Evolutionary conservation across 2,113 vertebrate species (phyloP), one percentile per base, ranked within the genome.

Genomic region (Syngnathoides biaculeatus): DNA sequence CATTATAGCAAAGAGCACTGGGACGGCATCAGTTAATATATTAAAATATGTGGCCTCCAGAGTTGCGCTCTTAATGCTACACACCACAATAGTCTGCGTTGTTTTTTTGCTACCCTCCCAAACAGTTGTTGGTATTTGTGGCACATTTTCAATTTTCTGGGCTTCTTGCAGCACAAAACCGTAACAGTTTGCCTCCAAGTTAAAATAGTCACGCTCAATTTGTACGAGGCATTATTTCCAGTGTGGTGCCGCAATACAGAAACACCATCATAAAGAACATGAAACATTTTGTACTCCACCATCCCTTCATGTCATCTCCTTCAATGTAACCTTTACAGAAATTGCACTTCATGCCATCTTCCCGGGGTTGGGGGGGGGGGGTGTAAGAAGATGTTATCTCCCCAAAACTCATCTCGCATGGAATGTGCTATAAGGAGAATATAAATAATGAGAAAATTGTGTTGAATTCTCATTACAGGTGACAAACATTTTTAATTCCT

Each of bases 331-430:
- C 81, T 81, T 79, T 81, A 72, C 78, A 84, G 69, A 86, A 79
- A 84, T 83, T 86, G 81, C 74, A 78, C 80, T 85, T 83, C 75
- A 58, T 84, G 79, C 82, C 78, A 86, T 87, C 86, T 86, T 40
- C 77, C 86, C 81, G 67, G 78, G 68, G 76, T 15, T 78, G 71
- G 42, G 14, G 12, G 30, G 38, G 9, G 19, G 26, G 15, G 9
- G 20, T 5, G 8, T 67, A 82, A 72, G 68, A 60, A 65, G 61
- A 82, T 77, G 78, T 72, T 74, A 83, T 82, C 80, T 79, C 61
- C 55, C 63, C 42, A 69, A 56, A 55, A 65, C 69, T 79, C 61
- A 72, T 88, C 79, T 84, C 68, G 42, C 65, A 38, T 72, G 67
- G 50, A 83, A 85, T 68, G 78, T 78, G 68, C 55, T 74, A 74